Evolutionary conservation across 2,113 vertebrate genomes (phyloP).

Genomic region (Progne subis): DNA sequence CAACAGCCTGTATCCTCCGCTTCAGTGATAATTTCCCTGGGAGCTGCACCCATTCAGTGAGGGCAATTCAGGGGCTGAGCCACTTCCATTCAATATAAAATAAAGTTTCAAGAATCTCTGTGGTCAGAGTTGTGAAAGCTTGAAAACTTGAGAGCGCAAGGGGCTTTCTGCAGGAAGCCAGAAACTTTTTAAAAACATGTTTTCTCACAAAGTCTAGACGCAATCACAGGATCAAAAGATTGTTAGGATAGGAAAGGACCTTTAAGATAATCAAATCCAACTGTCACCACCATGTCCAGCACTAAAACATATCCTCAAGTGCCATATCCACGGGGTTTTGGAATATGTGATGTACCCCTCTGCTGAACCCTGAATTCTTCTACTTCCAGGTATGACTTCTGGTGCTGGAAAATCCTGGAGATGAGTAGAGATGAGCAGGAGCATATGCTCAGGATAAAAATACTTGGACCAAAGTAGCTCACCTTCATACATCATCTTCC

Average conservation of each 20-base stretch:
- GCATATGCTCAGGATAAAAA: background rate
- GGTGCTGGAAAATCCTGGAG: background rate
- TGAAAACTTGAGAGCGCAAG: background rate
- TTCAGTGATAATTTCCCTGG: conserved; percentile 5
- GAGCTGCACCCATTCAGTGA: conserved; percentile 5
- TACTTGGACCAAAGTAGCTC: background rate
- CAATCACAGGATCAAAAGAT: background rate
- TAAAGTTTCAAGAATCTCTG: background rate
- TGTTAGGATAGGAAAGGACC: background rate
- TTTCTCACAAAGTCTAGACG: background rate
- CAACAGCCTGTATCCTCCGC: background rate
- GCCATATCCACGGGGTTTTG: background rate
- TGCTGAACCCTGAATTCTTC: background rate
- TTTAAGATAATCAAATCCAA: background rate
- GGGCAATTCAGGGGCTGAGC: background rate
- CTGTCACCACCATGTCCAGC: background rate
- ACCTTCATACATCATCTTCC: background rate
- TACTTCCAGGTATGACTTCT: background rate
- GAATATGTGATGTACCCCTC: background rate
- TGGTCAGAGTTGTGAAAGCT: background rate
- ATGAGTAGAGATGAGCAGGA: background rate
- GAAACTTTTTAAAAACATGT: background rate
- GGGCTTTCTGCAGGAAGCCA: background rate
- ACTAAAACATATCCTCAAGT: background rate
- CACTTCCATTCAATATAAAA: background rate